Percentiles rank a stretch among this genome's conserved stretches.
These are phyloP conservation scores for Penaeus indicus DNA, from an alignment of 1,140 invertebrate species.

Conservation along the genomic window DNA sequence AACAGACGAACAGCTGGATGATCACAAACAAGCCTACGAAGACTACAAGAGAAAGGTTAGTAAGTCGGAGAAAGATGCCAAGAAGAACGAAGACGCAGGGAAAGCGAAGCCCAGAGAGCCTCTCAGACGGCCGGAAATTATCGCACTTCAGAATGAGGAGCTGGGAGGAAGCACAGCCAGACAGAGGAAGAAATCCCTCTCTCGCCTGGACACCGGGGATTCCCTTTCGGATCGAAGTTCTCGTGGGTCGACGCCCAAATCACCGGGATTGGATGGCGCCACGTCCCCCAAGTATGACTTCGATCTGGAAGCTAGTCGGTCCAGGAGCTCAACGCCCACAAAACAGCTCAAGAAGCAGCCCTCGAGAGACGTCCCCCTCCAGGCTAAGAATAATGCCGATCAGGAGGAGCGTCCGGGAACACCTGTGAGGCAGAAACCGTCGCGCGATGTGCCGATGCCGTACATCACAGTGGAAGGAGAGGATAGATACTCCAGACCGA, in stretches of 20 bases:
- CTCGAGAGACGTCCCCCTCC: conserved; percentile 49
- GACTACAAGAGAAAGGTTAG: background rate
- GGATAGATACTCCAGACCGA: background rate
- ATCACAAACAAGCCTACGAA: background rate
- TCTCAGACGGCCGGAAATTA: conserved; percentile 51
- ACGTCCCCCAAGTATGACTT: background rate
- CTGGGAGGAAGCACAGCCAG: conserved; percentile 14
- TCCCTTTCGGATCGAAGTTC: background rate
- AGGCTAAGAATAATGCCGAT: background rate
- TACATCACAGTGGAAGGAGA: background rate
- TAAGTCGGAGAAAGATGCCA: background rate
- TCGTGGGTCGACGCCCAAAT: conserved; percentile 17
- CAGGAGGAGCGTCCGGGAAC: background rate
- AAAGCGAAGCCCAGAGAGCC: conserved; percentile 4
- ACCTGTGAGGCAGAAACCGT: background rate
- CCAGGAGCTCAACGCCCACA: conserved; percentile 12
- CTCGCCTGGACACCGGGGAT: background rate
- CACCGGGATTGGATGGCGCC: background rate
- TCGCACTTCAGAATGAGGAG: conserved; percentile 51
- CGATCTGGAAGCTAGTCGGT: background rate
- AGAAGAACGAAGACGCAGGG: conserved; percentile 9
- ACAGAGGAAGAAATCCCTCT: conserved; percentile 22
- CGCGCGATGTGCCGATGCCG: background rate
- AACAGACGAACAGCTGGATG: background rate
- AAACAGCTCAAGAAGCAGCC: conserved; percentile 47